Evolutionary conservation across 2,888 invertebrate genomes (phyloP).

Genomic region (Apamea crenata): DNA sequence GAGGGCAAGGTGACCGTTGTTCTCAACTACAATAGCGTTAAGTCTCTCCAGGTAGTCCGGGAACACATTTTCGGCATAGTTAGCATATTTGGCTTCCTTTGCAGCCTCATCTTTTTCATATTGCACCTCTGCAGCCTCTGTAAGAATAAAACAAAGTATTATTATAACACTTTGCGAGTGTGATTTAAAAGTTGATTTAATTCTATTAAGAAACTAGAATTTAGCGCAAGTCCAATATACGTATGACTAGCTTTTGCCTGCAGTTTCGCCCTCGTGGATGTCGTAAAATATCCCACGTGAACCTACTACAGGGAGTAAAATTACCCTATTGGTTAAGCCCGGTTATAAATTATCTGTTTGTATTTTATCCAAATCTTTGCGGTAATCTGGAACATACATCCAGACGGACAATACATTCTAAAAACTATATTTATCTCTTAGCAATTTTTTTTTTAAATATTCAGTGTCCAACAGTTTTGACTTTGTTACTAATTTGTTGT

Average conservation of each 20-base stretch:
- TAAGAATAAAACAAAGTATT: background rate
- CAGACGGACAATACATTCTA: background rate
- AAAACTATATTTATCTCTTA: no score
- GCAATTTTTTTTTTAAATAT: no score
- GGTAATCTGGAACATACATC: background rate
- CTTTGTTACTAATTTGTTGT: background rate
- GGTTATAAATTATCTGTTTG: background rate
- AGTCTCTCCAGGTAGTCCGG: slow-evolving; percentile 68
- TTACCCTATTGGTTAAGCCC: background rate
- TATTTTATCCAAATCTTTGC: background rate
- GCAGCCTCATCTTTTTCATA: slow-evolving; percentile 63
- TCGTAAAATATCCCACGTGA: background rate
- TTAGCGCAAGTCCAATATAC: background rate
- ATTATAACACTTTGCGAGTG: background rate
- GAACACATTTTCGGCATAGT: slow-evolving; percentile 64
- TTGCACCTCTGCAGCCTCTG: slow-evolving; percentile 62
- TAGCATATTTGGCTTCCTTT: slow-evolving; percentile 65
- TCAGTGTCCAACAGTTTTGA: background rate
- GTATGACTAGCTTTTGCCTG: background rate
- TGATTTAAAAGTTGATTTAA: background rate
- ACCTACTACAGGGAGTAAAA: background rate
- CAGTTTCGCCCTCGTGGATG: background rate
- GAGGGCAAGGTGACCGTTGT: slow-evolving; percentile 71
- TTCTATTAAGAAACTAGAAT: background rate
- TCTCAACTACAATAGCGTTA: slow-evolving; percentile 66